Base-by-base conservation (phyloP, 2,888 invertebrate genomes). In the Brassicogethes aeneus region DNA sequence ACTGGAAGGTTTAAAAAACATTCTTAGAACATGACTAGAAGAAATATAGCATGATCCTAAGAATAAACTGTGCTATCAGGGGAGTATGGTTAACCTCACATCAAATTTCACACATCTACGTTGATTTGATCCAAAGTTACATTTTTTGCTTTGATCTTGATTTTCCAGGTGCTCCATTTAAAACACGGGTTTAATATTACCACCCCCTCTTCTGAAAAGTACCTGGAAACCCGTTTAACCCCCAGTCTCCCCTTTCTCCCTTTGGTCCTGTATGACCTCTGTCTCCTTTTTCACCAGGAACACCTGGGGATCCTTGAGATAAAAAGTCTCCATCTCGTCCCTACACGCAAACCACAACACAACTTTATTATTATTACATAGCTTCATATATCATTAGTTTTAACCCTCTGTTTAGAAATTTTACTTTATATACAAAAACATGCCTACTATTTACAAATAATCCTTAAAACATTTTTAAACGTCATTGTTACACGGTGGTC, bases 261-360 rank as follows among this genome's bases (percentile, higher is more conserved):
- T 59, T 66, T 41, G 55, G 56, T 44, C 77, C 77, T 57, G 68
- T 56, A 56, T 68, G 75, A 66, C 74, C 82, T 66, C 59, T 54
- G 50, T 74, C 73, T 52, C 78, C 77, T 55, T 71, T 73, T 46
- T 65, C 66, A 43, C 82, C 82, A 15, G 78, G 77, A 44, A 76
- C 75, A 45, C 85, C 82, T 15, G 78, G 77, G 44, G 76, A 75
- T 45, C 85, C 85, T 56, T 77, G 74, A 52, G 73, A 70, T 62
- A 76, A 70, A 48, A 75, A 75, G 51, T 69, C 68, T 53, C 74
- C 76, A 60, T 74, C 70, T 53, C 67, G 69, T 57, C 75, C 75
- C 73, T 74, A 68, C 51, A 64, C 62, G 63, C 62, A 64, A 58
- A 59, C 60, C 59, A 64, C 59, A 60, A 61, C 60, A 55, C 48